Percentiles rank a stretch among this genome's conserved stretches.
Evolutionary conservation across 1,140 invertebrate genomes (phyloP).

Genomic region (Laupala kohalensis): DNA sequence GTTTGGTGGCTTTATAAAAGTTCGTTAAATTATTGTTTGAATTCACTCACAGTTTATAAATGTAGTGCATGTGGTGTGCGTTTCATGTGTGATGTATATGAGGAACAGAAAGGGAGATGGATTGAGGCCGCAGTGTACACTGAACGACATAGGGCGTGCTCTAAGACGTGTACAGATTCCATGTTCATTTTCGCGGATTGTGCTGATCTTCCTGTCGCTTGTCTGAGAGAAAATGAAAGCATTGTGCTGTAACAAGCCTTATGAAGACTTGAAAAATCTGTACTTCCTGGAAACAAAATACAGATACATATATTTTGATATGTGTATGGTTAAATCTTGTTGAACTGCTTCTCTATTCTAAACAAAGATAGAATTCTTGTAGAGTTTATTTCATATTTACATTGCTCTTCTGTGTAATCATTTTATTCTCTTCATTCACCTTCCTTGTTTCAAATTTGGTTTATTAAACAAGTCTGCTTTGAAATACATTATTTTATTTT

Average conservation of each 20-base stretch:
- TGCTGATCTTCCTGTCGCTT: background rate
- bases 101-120: too few species aligned
- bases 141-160: too few species aligned
- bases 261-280: too few species aligned
- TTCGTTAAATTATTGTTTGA: background rate
- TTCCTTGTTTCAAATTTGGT: background rate
- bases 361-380: background rate
- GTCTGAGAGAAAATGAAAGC: too few species aligned
- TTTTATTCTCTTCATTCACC: background rate
- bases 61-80: background rate
- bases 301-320: background rate
- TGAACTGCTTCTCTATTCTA: background rate
- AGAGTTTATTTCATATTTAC: background rate
- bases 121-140: too few species aligned
- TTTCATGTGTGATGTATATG: too few species aligned
- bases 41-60: background rate
- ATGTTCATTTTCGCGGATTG: background rate
- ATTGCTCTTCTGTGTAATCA: background rate
- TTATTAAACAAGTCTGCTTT: background rate
- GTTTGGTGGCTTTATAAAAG: too few species aligned
- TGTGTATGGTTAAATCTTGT: background rate
- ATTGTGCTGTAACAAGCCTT: too few species aligned
- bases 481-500: background rate
- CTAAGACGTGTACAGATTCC: too few species aligned
- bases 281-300: too few species aligned